Evolutionary conservation across 2,888 invertebrate genomes (phyloP).

Genomic region (Celastrina argiolus): DNA sequence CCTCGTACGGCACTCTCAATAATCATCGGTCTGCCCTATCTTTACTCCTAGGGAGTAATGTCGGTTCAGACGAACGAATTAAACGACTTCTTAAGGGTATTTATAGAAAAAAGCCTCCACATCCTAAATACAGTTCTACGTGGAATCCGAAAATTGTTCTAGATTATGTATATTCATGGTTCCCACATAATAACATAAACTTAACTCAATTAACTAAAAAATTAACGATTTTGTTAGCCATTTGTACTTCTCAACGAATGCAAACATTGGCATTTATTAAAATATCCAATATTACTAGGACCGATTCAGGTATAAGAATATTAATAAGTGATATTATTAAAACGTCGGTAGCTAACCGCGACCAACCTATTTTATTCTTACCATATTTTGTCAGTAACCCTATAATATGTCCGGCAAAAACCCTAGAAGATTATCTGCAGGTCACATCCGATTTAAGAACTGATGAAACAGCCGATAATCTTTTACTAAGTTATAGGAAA

Average conservation of each 20-base stretch:
- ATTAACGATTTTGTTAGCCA: background rate
- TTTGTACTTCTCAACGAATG: too few relatives aligned
- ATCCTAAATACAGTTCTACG: too few relatives aligned
- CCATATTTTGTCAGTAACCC: background rate
- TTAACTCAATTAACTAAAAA: conserved; percentile 27
- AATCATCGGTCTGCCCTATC: conserved; percentile 33
- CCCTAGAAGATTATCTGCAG: background rate
- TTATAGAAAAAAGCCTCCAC: too few relatives aligned
- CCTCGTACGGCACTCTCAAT: too few relatives aligned
- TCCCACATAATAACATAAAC: conserved; percentile 18
- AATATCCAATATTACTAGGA: too few relatives aligned
- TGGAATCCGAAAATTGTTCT: background rate
- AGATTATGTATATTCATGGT: background rate
- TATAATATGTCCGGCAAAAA: background rate
- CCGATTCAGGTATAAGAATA: too few relatives aligned
- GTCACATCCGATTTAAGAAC: too few relatives aligned
- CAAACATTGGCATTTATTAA: too few relatives aligned
- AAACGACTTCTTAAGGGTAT: background rate
- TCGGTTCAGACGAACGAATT: background rate
- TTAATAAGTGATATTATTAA: too few relatives aligned
- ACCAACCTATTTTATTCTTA: background rate
- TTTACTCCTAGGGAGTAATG: conserved; percentile 18
- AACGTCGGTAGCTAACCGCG: background rate
- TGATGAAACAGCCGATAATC: too few relatives aligned
- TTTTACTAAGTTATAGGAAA: too few relatives aligned